Evolutionary conservation across 2,113 vertebrate genomes (phyloP), one percentile per base, ranked within the genome.

Genomic region (Leptosomus discolor): DNA sequence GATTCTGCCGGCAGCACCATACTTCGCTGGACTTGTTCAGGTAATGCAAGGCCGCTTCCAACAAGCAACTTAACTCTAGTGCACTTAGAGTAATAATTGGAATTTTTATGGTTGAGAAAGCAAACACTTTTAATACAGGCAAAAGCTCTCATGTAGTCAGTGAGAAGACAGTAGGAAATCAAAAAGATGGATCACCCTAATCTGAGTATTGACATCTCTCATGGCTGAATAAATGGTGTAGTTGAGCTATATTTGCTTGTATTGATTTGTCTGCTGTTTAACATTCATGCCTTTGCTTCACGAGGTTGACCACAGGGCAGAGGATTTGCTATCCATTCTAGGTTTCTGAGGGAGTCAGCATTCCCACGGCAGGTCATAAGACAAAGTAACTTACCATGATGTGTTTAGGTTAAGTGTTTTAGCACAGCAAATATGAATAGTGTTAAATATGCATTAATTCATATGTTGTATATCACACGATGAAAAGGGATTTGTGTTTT

Each of bases 171-270:
- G 98, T 98, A 98, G 98, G 98, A 99, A 99, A 99, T 99, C 98
- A 99, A 99, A 99, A 99, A 99, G 99, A 99, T 99, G 98, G 98
- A 99, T 99, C 99, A 99, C 99, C 98, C 98, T 99, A 99, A 99
- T 99, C 99, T 99, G 98, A 98, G 98, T 99, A 99, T 99, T 99
- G 99, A 99, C 99, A 99, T 99, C 98, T 99, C 99, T 99, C 99
- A 99, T 98, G 98, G 99, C 98, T 99, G 98, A 99, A 99, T 99
- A 99, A 99, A 99, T 99, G 99, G 98, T 98, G 98, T 98, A 99
- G 99, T 99, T 99, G 99, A 99, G 99, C 98, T 99, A 99, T 99
- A 99, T 99, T 99, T 99, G 98, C 99, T 98, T 98, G 98, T 99
- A 99, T 99, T 98, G 99, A 99, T 99, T 98, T 96, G 85, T 65